Evolutionary conservation across 2,797 vertebrate genomes (phyloP).

Genomic region (Enteromius treurensis): DNA sequence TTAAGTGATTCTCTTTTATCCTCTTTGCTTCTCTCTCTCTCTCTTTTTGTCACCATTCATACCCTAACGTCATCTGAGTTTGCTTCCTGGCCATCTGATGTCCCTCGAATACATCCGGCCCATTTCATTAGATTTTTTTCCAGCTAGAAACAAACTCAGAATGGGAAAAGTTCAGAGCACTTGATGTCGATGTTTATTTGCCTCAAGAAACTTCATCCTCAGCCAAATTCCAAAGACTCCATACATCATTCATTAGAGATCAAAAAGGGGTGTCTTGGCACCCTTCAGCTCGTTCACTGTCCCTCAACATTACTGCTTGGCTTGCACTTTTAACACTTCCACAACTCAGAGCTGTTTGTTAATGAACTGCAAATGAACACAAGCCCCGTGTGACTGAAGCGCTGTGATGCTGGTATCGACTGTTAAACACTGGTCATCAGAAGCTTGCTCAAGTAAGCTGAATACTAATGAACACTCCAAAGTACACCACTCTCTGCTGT

Average conservation of each 20-base stretch:
- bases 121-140: neutral
- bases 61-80: slow-evolving; percentile 4
- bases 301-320: slow-evolving; percentile 29
- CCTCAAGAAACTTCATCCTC: slow-evolving; percentile 33
- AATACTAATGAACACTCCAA: slow-evolving; percentile 6
- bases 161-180: slow-evolving; percentile 14
- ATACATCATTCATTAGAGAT: slow-evolving; percentile 51
- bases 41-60: slow-evolving; percentile 38
- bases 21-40: neutral
- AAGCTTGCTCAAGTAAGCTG: slow-evolving; percentile 22
- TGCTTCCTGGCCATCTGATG: neutral
- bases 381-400: slow-evolving; percentile 12
- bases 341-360: slow-evolving; percentile 7
- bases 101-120: neutral
- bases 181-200: slow-evolving; percentile 42
- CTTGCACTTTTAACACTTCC: slow-evolving; percentile 43
- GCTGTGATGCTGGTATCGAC: slow-evolving; percentile 6
- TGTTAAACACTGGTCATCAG: slow-evolving; percentile 30
- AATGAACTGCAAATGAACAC: slow-evolving; percentile 27
- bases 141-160: slow-evolving; percentile 11
- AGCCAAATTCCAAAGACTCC: slow-evolving; percentile 37
- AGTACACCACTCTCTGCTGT: neutral
- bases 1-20: slow-evolving; percentile 52
- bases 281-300: slow-evolving; percentile 15
- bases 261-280: slow-evolving; percentile 29